Percentiles rank a stretch among this genome's conserved stretches.
phyloP scores from a whole-genome alignment of 2,113 vertebrate species.

The Gallinago paraguaiae region DNA sequence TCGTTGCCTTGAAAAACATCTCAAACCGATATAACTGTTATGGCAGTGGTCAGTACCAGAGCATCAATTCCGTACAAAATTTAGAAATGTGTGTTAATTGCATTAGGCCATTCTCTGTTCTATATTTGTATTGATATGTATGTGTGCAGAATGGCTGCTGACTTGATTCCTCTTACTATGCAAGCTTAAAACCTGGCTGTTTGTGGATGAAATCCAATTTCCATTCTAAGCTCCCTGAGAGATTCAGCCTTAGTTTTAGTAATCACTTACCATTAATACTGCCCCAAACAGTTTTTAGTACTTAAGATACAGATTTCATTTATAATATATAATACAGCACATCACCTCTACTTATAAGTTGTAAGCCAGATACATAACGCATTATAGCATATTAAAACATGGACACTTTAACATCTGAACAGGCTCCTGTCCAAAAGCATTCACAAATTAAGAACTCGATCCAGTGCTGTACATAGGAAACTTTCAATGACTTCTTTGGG shows the following conservation, averaged over 20 bases:
- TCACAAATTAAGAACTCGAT: background rate
- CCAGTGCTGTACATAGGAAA: background rate
- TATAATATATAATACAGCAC: background rate
- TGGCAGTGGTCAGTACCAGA: background rate
- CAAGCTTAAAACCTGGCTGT: conserved; percentile 14
- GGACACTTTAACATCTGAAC: background rate
- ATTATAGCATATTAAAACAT: background rate
- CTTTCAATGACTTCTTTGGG: conserved; percentile 27
- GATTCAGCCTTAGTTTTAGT: background rate
- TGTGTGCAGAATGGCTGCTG: conserved; percentile 27
- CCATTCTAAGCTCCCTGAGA: conserved; percentile 17
- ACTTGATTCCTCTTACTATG: background rate
- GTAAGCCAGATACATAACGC: background rate
- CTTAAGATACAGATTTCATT: conserved; percentile 15
- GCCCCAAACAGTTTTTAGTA: conserved; percentile 7
- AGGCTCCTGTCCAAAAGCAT: background rate
- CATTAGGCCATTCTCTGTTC: background rate
- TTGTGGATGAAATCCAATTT: conserved; percentile 38
- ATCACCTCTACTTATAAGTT: background rate
- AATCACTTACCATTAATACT: conserved; percentile 2
- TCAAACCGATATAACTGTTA: fast-evolving
- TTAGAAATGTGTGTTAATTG: background rate
- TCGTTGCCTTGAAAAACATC: background rate
- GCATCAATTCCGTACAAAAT: background rate
- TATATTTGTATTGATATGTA: background rate